phyloP scores from a whole-genome alignment of 1,140 invertebrate species.

The Panagrolaimus sp. region DNA sequence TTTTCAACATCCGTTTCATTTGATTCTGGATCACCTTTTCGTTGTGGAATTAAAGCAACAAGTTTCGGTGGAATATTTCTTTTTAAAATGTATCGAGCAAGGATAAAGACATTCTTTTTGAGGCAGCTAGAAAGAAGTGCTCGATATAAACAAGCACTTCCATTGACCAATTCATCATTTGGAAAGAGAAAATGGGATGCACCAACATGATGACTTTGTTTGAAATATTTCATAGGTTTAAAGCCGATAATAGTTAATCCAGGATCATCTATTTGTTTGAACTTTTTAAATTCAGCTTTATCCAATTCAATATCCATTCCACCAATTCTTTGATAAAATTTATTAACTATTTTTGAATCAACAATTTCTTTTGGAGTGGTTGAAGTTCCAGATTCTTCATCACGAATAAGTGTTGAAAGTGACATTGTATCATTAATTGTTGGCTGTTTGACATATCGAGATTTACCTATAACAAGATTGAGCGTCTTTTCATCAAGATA shows the following conservation, averaged over 20 bases:
- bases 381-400: background rate
- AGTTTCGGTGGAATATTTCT: background rate
- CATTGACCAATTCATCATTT: constrained; percentile 3
- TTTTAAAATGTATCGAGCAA: background rate
- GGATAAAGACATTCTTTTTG: background rate
- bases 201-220: background rate
- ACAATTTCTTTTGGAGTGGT: background rate
- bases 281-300: background rate
- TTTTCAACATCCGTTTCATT: constrained; percentile 4
- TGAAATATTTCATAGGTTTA: background rate
- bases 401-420: no score
- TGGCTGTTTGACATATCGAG: background rate
- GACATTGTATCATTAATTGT: no score
- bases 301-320: background rate
- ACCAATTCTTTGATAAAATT: background rate
- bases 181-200: background rate
- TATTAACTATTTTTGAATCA: background rate
- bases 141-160: background rate
- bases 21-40: background rate
- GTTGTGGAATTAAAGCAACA: background rate
- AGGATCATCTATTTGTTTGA: constrained; percentile 9
- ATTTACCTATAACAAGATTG: background rate
- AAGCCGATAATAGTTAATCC: background rate
- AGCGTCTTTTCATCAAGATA: background rate
- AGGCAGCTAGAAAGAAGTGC: background rate